Conservation (phyloP, 92 coral and sea anemone species). For the Parazoanthus darwini region DNA sequence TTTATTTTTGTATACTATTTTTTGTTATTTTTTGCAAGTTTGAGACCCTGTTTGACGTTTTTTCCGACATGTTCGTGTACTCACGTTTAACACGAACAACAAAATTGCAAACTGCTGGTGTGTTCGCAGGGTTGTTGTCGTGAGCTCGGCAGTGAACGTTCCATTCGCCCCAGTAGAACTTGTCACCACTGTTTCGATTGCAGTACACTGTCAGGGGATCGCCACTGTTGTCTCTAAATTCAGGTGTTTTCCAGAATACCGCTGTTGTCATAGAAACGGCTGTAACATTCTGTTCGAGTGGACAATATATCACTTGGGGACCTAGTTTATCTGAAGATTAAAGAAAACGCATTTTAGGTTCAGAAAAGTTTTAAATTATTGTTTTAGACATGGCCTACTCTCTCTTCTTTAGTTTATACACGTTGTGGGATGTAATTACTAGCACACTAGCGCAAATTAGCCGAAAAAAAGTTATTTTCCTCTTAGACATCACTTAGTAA, state of each 20-base stretch:
- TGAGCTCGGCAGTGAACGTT: constrained; percentile 37
- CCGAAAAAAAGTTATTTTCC: too few species aligned
- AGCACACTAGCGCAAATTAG: too few species aligned
- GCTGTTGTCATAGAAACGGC: constrained; percentile 21
- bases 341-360: neutral
- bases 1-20: neutral
- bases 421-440: too few species aligned
- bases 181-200: constrained; percentile 42
- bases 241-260: constrained; percentile 41
- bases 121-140: constrained; percentile 44
- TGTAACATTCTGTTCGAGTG: neutral
- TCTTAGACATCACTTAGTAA: too few species aligned
- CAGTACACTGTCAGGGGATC: constrained; percentile 10
- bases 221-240: constrained; percentile 43
- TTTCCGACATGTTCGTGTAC: neutral
- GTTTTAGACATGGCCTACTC: neutral
- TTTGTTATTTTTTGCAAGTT: neutral
- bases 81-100: constrained; percentile 28
- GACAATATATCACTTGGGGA: constrained; percentile 41
- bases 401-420: too few species aligned
- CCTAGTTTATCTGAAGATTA: constrained; percentile 37
- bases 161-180: constrained; percentile 54
- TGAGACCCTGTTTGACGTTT: neutral
- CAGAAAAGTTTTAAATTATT: neutral
- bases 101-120: constrained; percentile 41